phyloP scores from a whole-genome alignment of 2,797 vertebrate genomes.

The Melanotaenia boesemani region DNA sequence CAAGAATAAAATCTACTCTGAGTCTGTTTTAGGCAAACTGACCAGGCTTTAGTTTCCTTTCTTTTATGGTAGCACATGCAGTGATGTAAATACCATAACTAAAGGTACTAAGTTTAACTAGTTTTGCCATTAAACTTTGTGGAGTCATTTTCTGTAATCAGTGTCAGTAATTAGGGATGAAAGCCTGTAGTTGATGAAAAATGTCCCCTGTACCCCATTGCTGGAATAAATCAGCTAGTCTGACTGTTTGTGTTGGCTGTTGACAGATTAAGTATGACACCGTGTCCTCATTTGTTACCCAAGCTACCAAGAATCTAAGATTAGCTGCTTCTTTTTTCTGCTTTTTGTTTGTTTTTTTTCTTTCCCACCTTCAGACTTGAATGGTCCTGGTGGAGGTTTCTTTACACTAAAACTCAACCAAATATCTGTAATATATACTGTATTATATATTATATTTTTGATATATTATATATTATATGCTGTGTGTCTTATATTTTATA shows the following conservation, averaged over 20 bases:
- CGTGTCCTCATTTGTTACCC: conserved; percentile 14
- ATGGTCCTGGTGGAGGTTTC: neutral
- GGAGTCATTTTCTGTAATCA: neutral
- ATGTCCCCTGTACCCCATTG: neutral
- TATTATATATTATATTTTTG: no score
- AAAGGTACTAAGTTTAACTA: neutral
- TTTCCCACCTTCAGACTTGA: neutral
- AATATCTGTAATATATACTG: neutral
- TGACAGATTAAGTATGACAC: conserved; percentile 11
- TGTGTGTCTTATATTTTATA: no score
- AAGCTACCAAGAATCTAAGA: conserved; percentile 27
- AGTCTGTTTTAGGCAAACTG: neutral
- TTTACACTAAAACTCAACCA: neutral
- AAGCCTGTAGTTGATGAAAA: conserved; percentile 7
- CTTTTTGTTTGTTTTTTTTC: neutral
- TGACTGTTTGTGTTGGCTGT: neutral
- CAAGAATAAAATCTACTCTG: neutral
- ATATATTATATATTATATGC: no score
- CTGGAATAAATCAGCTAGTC: conserved; percentile 2
- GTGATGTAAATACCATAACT: neutral
- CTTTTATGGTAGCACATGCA: neutral
- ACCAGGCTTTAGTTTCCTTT: neutral
- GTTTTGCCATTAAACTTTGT: neutral
- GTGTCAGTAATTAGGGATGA: neutral
- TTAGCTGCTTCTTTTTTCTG: conserved; percentile 12